Evolutionary conservation across 2,113 vertebrate genomes (phyloP), one percentile per base, ranked within the genome.

Genomic region (Pionites leucogaster): DNA sequence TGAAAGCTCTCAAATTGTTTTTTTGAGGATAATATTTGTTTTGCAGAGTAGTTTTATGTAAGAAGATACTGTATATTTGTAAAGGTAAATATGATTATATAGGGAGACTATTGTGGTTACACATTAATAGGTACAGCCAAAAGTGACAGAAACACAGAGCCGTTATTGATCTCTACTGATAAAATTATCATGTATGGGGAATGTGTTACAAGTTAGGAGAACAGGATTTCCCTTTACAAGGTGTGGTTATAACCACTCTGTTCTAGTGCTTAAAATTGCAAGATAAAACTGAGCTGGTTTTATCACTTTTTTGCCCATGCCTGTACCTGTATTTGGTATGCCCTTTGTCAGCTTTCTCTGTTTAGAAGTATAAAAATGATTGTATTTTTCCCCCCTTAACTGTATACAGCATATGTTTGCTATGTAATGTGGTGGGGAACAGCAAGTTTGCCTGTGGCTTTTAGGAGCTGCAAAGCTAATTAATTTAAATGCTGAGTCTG

Each of bases 1-100:
- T 0, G 0, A 82, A 82, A 86, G 5, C 42, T 81, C 37, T 62
- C 7, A 68, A 28, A 59, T 71, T 0, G 0, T 55, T 7, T 71
- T 82, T 77, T 69, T 50, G 10, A 65, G 33, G 83, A 44, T 0
- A 6, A 13, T 59, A 11, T 2, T 62, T 29, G 57, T 59, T 72
- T 71, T 37, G 44, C 39, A n/a, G 11, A 18, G 10, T 22, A 44
- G 3, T 57, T 95, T 93, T 86, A 46, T 39, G 53, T 92, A 63
- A 65, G 46, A 85, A 62, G 23, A 60, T 47, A 18, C 18, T 84
- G 18, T 6, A 10, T 77, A 78, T 79, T 91, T 5, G 2, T 72
- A 68, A 88, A 41, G 24, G 60, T 35, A 65, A 78, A 84, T 84
- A 29, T 62, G 55, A 57, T 69, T 53, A 37, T 62, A 41, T 11